Conservation (phyloP, 64 coral and sea anemone species). For the Montipora foliosa region DNA sequence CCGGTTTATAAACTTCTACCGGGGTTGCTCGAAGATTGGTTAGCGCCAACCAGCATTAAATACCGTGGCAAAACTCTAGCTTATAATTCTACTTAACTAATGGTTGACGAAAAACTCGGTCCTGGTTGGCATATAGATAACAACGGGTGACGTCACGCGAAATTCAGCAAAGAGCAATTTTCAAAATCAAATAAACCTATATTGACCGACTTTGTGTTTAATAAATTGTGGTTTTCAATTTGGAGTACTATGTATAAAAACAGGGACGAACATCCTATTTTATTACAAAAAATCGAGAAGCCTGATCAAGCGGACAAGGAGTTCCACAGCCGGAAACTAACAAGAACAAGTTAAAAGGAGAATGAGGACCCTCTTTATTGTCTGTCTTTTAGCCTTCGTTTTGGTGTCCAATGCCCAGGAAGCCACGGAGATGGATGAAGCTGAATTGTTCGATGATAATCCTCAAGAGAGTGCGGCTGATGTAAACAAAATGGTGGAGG, state of each 20-base stretch:
- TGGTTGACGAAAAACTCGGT: no score
- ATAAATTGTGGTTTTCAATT: conserved; percentile 6
- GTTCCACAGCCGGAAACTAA: no score
- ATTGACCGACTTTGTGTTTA: background rate
- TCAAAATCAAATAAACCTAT: background rate
- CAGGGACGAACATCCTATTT: background rate
- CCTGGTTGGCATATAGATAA: no score
- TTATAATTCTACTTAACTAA: no score
- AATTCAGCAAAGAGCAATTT: conserved; percentile 2
- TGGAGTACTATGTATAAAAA: conserved; percentile 2
- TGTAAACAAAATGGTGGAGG: background rate
- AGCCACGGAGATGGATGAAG: conserved; percentile 34
- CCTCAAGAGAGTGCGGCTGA: background rate
- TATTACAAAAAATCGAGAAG: background rate
- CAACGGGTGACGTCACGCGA: background rate
- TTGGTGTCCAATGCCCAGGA: conserved; percentile 5
- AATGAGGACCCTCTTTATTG: conserved; percentile 31
- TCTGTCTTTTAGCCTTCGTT: conserved; percentile 25
- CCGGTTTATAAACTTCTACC: no score
- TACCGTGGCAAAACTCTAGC: no score
- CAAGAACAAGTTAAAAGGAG: background rate
- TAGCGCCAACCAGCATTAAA: no score
- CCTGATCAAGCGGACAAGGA: background rate
- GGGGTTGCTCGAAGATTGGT: no score
- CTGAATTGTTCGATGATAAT: background rate